phyloP scores from a whole-genome alignment of 2,888 invertebrate species.

The Synanthedon formicaeformis region DNA sequence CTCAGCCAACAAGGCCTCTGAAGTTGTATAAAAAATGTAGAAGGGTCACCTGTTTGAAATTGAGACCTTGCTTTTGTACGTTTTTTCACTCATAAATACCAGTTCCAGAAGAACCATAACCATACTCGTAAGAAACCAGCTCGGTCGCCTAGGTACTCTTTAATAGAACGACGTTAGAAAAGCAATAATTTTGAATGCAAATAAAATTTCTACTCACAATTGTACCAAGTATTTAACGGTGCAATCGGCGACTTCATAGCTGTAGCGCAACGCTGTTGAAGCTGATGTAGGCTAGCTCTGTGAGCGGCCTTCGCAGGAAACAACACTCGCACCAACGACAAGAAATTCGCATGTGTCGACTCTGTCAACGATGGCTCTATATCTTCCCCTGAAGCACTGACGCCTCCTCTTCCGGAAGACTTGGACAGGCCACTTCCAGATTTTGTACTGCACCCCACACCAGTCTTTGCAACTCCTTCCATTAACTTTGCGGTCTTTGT shows the following conservation, averaged over 20 bases:
- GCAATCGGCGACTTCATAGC: slow-evolving; percentile 87
- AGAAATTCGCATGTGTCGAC: slow-evolving; percentile 86
- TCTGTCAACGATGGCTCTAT: slow-evolving; percentile 71
- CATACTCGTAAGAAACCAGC: background rate
- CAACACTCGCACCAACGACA: slow-evolving; percentile 88
- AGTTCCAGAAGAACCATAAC: no score
- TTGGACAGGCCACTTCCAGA: background rate
- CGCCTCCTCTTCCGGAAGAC: background rate
- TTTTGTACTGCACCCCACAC: background rate
- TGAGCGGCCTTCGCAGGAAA: slow-evolving; percentile 89
- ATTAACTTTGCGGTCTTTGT: background rate
- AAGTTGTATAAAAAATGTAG: no score
- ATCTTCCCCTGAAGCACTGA: slow-evolving; percentile 13
- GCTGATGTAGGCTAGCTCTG: slow-evolving; percentile 80
- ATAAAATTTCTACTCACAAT: slow-evolving; percentile 41
- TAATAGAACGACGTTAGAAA: background rate
- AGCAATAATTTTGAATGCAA: background rate
- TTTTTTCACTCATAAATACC: background rate
- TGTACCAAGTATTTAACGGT: slow-evolving; percentile 85
- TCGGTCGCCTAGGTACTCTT: background rate
- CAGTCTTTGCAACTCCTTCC: background rate
- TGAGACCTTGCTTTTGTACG: no score
- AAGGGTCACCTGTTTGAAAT: no score
- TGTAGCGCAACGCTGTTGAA: slow-evolving; percentile 78
- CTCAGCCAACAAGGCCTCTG: no score